These are phyloP conservation scores for Istiophorus platypterus DNA, from an alignment of 2,113 vertebrate species.

Conservation along the genomic window DNA sequence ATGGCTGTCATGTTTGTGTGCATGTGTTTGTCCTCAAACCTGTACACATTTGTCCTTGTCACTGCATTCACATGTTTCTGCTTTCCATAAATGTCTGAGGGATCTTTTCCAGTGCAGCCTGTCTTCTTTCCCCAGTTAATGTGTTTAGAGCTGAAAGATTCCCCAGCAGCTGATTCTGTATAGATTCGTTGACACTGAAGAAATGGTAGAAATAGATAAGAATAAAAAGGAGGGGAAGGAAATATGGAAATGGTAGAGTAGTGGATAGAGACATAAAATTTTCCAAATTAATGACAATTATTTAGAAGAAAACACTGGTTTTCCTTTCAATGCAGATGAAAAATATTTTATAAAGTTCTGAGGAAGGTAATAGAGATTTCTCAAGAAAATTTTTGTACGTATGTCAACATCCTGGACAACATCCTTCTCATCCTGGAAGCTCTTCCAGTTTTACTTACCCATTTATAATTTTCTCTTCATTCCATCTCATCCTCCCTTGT, in stretches of 20 bases:
- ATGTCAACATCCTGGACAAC: no score
- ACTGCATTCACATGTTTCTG: conserved; percentile 15
- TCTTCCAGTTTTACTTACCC: conserved; percentile 42
- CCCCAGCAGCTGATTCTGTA: conserved; percentile 20
- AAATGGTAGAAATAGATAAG: not conserved
- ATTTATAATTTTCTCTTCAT: conserved; percentile 41
- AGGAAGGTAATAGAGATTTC: not conserved
- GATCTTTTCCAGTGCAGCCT: conserved; percentile 10
- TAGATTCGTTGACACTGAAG: conserved; percentile 18
- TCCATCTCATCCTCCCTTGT: conserved; percentile 35
- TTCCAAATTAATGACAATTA: not conserved
- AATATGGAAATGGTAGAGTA: not conserved
- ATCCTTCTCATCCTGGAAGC: no score
- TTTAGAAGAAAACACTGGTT: not conserved
- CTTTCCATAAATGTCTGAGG: conserved; percentile 36
- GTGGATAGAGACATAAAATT: not conserved
- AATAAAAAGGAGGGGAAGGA: not conserved
- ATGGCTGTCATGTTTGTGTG: conserved; percentile 23
- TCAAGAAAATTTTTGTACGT: not conserved
- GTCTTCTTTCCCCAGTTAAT: not conserved
- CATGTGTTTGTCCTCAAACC: conserved; percentile 24
- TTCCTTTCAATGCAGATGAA: not conserved
- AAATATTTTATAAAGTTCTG: not conserved
- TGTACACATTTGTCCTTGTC: not conserved
- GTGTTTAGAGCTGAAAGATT: conserved; percentile 32